These are phyloP conservation scores for Drosophila biarmipes DNA, from an alignment of 1,140 invertebrate genomes.

Conservation along the genomic window DNA sequence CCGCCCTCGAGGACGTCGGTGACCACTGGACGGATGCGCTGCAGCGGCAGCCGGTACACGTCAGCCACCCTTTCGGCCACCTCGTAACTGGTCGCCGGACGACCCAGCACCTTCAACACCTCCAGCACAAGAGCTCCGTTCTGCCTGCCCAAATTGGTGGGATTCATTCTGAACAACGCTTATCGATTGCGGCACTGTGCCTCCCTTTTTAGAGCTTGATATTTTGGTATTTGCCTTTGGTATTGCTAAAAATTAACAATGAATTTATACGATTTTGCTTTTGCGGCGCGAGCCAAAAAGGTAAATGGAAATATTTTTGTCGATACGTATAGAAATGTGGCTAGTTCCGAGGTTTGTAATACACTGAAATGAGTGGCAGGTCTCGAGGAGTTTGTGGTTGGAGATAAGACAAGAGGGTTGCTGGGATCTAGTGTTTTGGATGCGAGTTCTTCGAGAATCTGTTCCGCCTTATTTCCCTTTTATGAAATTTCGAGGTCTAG, in stretches of 20 bases:
- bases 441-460: background rate
- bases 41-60: slow-evolving; percentile 51
- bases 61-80: slow-evolving; percentile 55
- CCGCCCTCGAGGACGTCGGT: slow-evolving; percentile 53
- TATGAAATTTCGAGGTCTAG: too few relatives aligned
- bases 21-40: slow-evolving; percentile 59
- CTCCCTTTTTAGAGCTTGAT: background rate
- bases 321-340: slow-evolving; percentile 16
- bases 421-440: slow-evolving; percentile 4
- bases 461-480: too few relatives aligned
- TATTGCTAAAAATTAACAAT: slow-evolving; percentile 44
- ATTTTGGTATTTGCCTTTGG: background rate
- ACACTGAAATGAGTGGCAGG: slow-evolving; percentile 12
- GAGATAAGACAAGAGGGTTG: slow-evolving; percentile 2
- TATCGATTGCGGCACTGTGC: background rate
- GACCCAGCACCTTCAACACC: slow-evolving; percentile 63
- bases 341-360: slow-evolving; percentile 21
- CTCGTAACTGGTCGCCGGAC: slow-evolving; percentile 58
- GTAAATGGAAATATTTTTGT: slow-evolving; percentile 24
- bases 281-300: slow-evolving; percentile 23
- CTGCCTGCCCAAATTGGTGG: slow-evolving; percentile 65
- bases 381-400: background rate
- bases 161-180: slow-evolving; percentile 52
- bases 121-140: slow-evolving; percentile 66
- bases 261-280: slow-evolving; percentile 32